Evolutionary conservation across 2,797 vertebrate species (phyloP), one percentile per base, ranked within the genome.

Genomic region (Staurois parvus): DNA sequence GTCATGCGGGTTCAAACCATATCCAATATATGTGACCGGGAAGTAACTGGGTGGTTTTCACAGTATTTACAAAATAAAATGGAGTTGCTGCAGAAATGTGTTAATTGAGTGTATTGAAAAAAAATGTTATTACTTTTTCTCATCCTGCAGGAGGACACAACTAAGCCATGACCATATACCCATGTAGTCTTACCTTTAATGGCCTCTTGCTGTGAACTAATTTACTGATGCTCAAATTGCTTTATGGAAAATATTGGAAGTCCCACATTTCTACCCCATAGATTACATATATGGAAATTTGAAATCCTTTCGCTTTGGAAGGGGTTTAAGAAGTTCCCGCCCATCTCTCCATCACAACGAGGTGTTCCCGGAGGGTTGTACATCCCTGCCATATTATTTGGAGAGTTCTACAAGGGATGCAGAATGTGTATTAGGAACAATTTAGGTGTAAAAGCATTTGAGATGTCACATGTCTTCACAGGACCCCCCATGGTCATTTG

Each of bases 311-410:
- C 96, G 83, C 96, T 97, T 95, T 96, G 96, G 95, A 98, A 98
- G 91, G 96, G 96, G 92, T 97, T 97, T 90, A 97, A 94, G 93
- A 97, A 98, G 91, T 96, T 97, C 84, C 96, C 95, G 80, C 93
- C 94, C 96, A 97, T 96, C 92, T 98, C 97, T 79, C 96, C 93
- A 32, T 98, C 97, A 29, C 97, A 97, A 70, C 96, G 93, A 45
- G 96, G 96, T 89, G 97, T 97, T 73, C 97, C 97, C 0, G 96
- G 97, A 84, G 96, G 96, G 91, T 96, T 98, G 93, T 95, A 96
- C 96, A 97, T 95, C 89, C 96, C 96, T 81, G 95, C 95, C 96
- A 98, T 95, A 89, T 97, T 96, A 91, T 96, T 96, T 75, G 97
- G 97, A 89, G 97, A 97, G 91, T 95, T 97, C 97, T 97, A 90